A percentile compares a stretch with the other conserved stretches of the same genome.
Evolutionary conservation across 1,140 invertebrate species (phyloP).

Genomic region (Maconellicoccus hirsutus): DNA sequence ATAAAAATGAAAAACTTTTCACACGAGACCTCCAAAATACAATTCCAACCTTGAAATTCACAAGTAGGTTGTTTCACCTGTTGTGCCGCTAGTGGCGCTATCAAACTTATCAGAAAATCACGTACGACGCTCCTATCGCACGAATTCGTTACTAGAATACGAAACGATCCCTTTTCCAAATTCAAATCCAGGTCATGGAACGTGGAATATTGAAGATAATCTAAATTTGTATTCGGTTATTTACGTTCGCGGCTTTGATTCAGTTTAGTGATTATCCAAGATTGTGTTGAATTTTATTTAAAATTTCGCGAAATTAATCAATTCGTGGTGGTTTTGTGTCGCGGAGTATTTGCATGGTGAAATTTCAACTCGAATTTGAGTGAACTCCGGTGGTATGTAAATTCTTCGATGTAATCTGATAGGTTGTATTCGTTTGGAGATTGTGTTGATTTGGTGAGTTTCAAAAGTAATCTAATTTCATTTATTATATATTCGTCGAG

Average conservation of each 20-base stretch:
- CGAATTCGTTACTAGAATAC: not conserved
- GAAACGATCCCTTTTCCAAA: not conserved
- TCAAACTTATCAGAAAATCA: not conserved
- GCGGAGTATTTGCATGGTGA: not conserved
- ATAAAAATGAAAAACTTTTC: not conserved
- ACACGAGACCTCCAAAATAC: not conserved
- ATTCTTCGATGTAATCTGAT: not conserved
- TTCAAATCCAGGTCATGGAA: constrained; percentile 1
- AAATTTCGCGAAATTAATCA: not conserved
- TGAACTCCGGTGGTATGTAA: not conserved
- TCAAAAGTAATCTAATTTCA: not conserved
- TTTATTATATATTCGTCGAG: no score
- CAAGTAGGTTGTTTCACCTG: not conserved
- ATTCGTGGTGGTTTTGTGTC: not conserved
- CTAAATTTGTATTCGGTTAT: constrained; percentile 4
- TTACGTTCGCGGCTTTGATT: constrained; percentile 3
- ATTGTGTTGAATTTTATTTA: not conserved
- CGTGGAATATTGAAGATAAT: not conserved
- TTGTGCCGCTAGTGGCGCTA: not conserved
- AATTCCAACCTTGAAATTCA: not conserved
- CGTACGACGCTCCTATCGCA: not conserved
- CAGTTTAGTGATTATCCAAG: not conserved
- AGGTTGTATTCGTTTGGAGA: not conserved
- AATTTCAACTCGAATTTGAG: not conserved
- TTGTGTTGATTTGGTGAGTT: not conserved